Evolutionary conservation across 2,797 vertebrate genomes (phyloP), one percentile per base, ranked within the genome.

Genomic region (Brachyrhaphis roseni): DNA sequence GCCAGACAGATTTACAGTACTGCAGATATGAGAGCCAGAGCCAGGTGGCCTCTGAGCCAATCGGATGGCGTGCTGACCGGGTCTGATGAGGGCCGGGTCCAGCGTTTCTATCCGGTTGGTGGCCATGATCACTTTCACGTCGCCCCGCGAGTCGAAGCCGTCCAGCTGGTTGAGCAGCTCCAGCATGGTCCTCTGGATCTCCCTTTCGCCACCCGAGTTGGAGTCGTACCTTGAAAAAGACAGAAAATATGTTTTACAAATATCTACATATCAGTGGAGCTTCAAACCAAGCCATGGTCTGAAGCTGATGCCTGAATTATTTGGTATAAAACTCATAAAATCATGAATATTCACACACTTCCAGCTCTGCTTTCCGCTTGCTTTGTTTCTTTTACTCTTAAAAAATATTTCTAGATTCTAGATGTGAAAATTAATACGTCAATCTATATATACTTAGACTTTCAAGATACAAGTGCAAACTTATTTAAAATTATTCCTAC

Each of bases 111-210:
- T 99, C 86, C 98, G 94, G 86, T 99, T 99, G 51, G 98, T 99
- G 75, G 98, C 98, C 98, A 99, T 99, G 86, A 99, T 98, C 31
- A 99, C 98, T 93, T 99, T 99, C 4, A 99, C 98, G 1, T 99
- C 98, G 2, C 98, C 98, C 26, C 98, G 92, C 0, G 98, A 99
- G 89, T 99, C 98, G 80, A 99, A 99, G 49, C 98, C 98, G 51
- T 99, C 98, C 89, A 99, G 82, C 78, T 99, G 98, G 94, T 99
- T 99, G 84, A 99, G 94, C 81, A 99, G 95, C 91, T 99, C 98
- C 94, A 99, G 83, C 98, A 99, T 99, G 0, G 98, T 99, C 79
- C 98, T 96, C 90, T 99, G 98, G 87, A 99, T 99, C 91, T 99
- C 98, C 78, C 98, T 92, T 89, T 99, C 98, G 0, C 98, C 98